Base-by-base conservation (phyloP, 2,888 invertebrate species). In the Athripsodes cinereus region DNA sequence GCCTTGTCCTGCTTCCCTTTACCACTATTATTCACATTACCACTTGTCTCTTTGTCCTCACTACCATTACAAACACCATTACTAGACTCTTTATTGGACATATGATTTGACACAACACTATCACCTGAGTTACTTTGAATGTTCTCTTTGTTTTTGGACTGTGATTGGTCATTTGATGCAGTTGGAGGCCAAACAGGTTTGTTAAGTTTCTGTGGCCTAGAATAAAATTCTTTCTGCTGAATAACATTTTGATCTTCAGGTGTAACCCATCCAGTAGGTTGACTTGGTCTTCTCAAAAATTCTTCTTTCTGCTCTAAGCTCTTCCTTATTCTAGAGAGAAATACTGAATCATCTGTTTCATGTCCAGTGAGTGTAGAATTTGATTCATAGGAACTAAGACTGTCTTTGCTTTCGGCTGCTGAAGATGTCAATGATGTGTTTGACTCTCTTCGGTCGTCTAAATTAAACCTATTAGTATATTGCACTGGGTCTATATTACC, bases 241-340 rank as follows among this genome's bases (percentile, higher is more conserved):
- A 84, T 82, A 53, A 79, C 74, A 55, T 73, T 75, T 16, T 60
- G 61, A 22, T 60, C 60, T 52, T 79, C 80, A 2, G 78, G 79
- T 31, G 76, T 74, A 64, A 76, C 78, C 81, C 79, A 83, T 56
- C 81, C 82, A 56, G 78, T 81, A 21, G 86, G 85, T 67, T 84
- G 81, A 70, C 79, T 85, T 67, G 89, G 88, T 65, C 88, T 81
- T 69, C 87, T 82, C 59, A 94, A 79, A 73, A 94, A 94, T 67
- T 92, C 92, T 71, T 93, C 92, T 72, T 93, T 93, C 70, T 92
- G 90, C 70, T 92, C 92, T 68, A 90, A 86, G 69, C 90, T 92
- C 71, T 89, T 90, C 65, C 90, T 82, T 70, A 91, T 80, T 74
- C 90, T 83, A 64, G 84, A 85, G 80, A 90, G 85, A 67, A 85